Evolutionary conservation across 1,140 invertebrate genomes (phyloP), one percentile per base, ranked within the genome.

Genomic region (Heliconius congener): DNA sequence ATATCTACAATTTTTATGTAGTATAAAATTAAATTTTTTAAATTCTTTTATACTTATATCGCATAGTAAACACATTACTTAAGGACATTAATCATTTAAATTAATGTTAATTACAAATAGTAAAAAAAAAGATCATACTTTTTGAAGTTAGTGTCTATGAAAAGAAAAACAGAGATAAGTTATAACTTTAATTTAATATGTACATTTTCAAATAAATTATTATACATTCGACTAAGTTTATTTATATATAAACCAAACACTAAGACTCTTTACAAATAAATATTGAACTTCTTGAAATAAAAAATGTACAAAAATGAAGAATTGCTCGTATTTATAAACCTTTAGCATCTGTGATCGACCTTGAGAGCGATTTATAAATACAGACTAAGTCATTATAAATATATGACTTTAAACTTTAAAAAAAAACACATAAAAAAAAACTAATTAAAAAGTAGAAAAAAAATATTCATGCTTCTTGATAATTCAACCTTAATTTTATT

Each of bases 141-240:
- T 66, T 27, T 66, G 27, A 4, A 66, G 8, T 23, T 57, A n/a
- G 23, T 16, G 27, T 66, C 60, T 66, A 66, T 11, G 34, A 16
- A 73, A 46, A 11, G n/a, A 18, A 46, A 46, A 50, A 8, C n/a
- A 50, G n/a, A 46, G 9, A 50, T 50, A 16, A 46, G 18, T 50
- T 73, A 73, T 73, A 18, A 73, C 34, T 27, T 66, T 30, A 66
- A 27, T 66, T 66, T 66, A 66, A 27, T 66, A 66, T 66, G 27
- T 66, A 66, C 27, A 66, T 27, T 30, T 66, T 66, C 3, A 27
- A 66, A 66, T 30, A 27, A 66, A 66, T 30, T 27, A 57, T 23
- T 57, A 57, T 19, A 66, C 23, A 66, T 66, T 30, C 23, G 30
- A 66, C 27, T 27, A 23, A 66, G n/a, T 66, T 66, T 66, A 66